phyloP scores from a whole-genome alignment of 2,113 vertebrate species.

The Actenoides lindsayi region DNA sequence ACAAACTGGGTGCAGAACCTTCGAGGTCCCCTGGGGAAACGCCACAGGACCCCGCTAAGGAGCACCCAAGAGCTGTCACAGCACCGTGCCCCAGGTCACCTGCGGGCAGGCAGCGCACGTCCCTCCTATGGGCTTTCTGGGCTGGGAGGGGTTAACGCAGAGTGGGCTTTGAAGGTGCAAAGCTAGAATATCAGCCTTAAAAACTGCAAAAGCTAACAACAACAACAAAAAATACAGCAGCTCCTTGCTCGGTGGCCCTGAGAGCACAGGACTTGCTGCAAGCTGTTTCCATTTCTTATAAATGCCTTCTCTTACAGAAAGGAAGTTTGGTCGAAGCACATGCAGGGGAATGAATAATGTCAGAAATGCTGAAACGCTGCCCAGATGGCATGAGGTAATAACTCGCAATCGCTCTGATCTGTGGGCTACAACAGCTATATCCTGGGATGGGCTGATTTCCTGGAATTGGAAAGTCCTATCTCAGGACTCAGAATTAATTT shows the following conservation, averaged over 20 bases:
- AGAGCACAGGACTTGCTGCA: neutral
- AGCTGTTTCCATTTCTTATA: constrained; percentile 68
- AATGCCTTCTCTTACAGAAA: constrained; percentile 57
- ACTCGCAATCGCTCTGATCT: neutral
- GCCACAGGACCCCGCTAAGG: accelerated
- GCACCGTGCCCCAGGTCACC: neutral
- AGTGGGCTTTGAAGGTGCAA: neutral
- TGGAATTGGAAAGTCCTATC: constrained; percentile 20
- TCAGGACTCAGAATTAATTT: neutral
- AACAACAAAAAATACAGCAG: neutral
- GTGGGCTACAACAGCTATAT: neutral
- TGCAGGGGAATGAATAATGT: constrained; percentile 8
- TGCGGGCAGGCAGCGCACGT: neutral
- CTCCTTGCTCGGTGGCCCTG: neutral
- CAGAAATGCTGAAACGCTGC: constrained; percentile 49
- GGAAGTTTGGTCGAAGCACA: constrained; percentile 29
- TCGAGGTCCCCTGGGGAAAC: neutral
- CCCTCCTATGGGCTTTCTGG: neutral
- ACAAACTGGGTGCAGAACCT: neutral
- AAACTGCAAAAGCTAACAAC: neutral
- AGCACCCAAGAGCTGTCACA: neutral
- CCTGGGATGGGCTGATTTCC: constrained; percentile 54
- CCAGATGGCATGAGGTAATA: constrained; percentile 44
- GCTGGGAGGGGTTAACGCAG: neutral
- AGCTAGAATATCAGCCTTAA: neutral